phyloP scores from a whole-genome alignment of 2,888 invertebrate genomes.

The Tyria jacobaeae region DNA sequence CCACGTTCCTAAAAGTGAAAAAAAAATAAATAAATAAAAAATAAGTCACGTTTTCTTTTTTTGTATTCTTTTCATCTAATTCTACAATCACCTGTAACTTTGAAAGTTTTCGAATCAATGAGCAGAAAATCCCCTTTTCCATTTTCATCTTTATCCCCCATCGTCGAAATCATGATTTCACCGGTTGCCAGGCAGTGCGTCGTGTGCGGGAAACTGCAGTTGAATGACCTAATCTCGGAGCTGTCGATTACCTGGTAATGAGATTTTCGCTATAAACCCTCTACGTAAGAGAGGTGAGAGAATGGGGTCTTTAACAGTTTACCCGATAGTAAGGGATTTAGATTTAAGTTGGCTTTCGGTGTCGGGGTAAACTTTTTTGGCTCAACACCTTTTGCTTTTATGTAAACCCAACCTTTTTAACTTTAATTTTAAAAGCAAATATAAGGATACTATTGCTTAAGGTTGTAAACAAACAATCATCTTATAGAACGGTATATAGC shows the following conservation, averaged over 20 bases:
- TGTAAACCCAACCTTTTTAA: background rate
- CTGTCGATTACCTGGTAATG: constrained; percentile 92
- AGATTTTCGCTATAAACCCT: constrained; percentile 71
- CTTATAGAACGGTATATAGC: background rate
- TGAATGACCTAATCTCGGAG: constrained; percentile 90
- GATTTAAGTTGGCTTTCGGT: constrained; percentile 44
- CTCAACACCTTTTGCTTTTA: constrained; percentile 25
- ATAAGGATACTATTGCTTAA: background rate
- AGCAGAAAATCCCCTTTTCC: constrained; percentile 95
- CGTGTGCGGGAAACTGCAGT: constrained; percentile 96
- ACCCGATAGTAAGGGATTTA: constrained; percentile 46
- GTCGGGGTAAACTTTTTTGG: constrained; percentile 29
- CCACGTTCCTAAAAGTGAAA: constrained; percentile 93
- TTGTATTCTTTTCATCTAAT: constrained; percentile 16
- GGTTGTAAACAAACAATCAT: background rate
- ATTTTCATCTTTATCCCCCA: constrained; percentile 96
- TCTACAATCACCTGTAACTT: constrained; percentile 87
- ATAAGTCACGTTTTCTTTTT: constrained; percentile 22
- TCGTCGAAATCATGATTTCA: constrained; percentile 97
- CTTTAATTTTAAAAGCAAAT: background rate
- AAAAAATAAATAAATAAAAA: background rate
- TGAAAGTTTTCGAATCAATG: constrained; percentile 93
- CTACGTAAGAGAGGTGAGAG: constrained; percentile 52
- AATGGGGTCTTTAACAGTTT: constrained; percentile 53
- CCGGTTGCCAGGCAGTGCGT: constrained; percentile 97